Evolutionary conservation across 92 coral and sea anemone species (phyloP).

Genomic region (Zoanthus sociatus): DNA sequence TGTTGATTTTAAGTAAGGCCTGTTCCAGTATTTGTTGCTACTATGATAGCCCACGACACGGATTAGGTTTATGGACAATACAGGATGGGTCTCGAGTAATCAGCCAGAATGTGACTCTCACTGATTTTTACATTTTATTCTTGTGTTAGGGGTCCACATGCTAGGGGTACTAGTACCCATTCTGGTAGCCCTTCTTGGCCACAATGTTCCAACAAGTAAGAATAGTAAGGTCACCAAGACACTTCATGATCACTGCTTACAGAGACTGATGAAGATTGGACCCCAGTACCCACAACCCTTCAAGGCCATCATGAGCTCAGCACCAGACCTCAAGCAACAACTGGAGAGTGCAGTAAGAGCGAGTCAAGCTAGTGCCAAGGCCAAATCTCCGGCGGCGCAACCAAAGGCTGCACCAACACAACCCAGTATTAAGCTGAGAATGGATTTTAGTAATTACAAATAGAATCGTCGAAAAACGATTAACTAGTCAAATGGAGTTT

Average conservation of each 20-base stretch:
- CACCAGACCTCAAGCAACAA: conserved; percentile 90
- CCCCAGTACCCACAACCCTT: conserved; percentile 97
- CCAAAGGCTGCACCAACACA: conserved; percentile 85
- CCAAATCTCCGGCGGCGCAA: conserved; percentile 80
- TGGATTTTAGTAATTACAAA: conserved; percentile 99
- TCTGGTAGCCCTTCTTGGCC: conserved; percentile 83
- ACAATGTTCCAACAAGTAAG: conserved; percentile 56
- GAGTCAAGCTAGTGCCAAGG: conserved; percentile 78
- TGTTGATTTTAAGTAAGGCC: no score
- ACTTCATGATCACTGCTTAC: conserved; percentile 90
- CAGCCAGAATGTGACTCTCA: not conserved
- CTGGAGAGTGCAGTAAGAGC: conserved; percentile 92
- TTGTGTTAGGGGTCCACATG: conserved; percentile 82
- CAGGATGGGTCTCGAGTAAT: not conserved
- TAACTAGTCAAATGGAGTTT: no score
- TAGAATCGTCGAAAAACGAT: conserved; percentile 30
- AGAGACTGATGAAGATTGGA: conserved; percentile 97
- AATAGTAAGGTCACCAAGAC: conserved; percentile 75
- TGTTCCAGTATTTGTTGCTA: no score
- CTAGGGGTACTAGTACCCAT: conserved; percentile 90
- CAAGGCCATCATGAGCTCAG: conserved; percentile 88
- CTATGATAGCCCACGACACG: no score
- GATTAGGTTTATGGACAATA: not conserved
- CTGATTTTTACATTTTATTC: not conserved
- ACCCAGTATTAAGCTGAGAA: conserved; percentile 92